These are phyloP conservation scores for Papilio polytes DNA, from an alignment of 1,140 invertebrate genomes.

Conservation along the genomic window DNA sequence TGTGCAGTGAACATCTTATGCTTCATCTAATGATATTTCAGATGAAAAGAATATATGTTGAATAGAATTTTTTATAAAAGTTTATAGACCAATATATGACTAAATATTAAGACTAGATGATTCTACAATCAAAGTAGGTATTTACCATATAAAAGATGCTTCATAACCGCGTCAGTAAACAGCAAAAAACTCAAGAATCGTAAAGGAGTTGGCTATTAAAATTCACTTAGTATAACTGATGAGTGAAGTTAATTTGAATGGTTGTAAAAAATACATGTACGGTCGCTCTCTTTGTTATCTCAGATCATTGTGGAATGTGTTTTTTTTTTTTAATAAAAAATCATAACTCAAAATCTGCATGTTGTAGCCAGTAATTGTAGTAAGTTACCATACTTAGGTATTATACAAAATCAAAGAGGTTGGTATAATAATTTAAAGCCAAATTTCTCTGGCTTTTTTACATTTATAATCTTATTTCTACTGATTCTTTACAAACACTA, in stretches of 20 bases:
- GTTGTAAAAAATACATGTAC: slow-evolving; percentile 41
- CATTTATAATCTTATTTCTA: no score
- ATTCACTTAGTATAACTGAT: slow-evolving; percentile 50
- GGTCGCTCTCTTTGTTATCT: slow-evolving; percentile 17
- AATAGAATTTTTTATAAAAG: neutral
- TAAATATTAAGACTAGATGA: slow-evolving; percentile 5
- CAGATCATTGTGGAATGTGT: neutral
- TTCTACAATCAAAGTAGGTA: neutral
- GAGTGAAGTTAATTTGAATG: slow-evolving; percentile 26
- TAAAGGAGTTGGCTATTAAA: slow-evolving; percentile 58
- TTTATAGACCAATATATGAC: neutral
- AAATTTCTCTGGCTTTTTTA: no score
- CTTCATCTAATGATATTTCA: neutral
- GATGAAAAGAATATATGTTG: neutral
- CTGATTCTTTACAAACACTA: no score
- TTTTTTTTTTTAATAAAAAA: neutral
- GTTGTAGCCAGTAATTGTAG: no score
- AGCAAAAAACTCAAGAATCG: slow-evolving; percentile 45
- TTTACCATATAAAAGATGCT: slow-evolving; percentile 16
- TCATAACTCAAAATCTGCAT: no score
- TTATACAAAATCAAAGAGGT: no score
- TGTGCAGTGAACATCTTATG: no score
- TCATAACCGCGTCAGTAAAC: slow-evolving; percentile 34
- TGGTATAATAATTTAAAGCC: no score
- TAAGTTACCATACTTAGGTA: no score